Conservation (phyloP, 1,140 invertebrate genomes). For the Hydropsyche tenuis region DNA sequence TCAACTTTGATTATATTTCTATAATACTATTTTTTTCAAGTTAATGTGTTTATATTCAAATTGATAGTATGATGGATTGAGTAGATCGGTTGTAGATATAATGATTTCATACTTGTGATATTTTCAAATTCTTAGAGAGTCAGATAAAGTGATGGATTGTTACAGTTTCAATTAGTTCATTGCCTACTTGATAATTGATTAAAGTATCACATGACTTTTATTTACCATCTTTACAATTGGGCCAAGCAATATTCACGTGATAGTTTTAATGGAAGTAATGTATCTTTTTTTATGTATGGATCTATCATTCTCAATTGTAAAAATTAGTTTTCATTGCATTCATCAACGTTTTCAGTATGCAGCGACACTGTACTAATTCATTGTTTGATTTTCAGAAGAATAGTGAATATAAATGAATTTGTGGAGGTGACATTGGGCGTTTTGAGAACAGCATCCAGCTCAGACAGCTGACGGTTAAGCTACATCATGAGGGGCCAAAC, state of each 20-base stretch:
- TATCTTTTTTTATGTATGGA: neutral
- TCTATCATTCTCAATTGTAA: neutral
- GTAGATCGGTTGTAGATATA: too few species aligned
- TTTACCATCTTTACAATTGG: neutral
- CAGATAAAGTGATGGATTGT: slow-evolving; percentile 1
- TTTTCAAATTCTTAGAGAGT: neutral
- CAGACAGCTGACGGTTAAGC: neutral
- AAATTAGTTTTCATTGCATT: neutral
- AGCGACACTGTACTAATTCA: neutral
- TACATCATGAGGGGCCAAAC: slow-evolving; percentile 54
- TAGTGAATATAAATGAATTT: slow-evolving; percentile 22
- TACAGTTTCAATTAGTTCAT: slow-evolving; percentile 1
- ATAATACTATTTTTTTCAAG: too few species aligned
- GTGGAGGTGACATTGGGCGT: slow-evolving; percentile 38
- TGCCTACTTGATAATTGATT: slow-evolving; percentile 1
- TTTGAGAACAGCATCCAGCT: slow-evolving; percentile 23
- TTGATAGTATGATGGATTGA: too few species aligned
- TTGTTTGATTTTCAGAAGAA: slow-evolving; percentile 12
- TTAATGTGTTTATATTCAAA: too few species aligned
- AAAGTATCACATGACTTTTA: neutral
- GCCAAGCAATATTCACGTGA: neutral
- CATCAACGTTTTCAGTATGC: neutral
- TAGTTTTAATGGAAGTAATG: neutral
- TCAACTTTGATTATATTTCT: too few species aligned
- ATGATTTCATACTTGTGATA: too few species aligned